phyloP scores from a whole-genome alignment of 2,113 vertebrate genomes.

The Saguinus midas region DNA sequence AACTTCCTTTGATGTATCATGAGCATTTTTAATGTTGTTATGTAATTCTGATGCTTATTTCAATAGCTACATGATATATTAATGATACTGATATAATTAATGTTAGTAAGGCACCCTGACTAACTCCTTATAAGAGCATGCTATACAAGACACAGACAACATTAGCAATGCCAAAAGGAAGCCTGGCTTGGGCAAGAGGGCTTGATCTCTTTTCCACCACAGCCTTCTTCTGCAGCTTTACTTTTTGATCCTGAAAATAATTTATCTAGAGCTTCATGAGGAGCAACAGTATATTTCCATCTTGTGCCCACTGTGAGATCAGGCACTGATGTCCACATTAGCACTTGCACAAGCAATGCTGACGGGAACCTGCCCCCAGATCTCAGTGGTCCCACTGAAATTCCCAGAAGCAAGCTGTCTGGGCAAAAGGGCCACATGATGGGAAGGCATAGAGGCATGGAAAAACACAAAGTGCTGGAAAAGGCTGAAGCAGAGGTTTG shows the following conservation, averaged over 20 bases:
- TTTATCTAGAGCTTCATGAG: neutral
- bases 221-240: neutral
- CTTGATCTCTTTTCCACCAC: neutral
- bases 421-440: neutral
- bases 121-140: neutral
- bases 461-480: neutral
- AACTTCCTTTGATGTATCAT: neutral
- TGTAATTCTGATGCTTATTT: neutral
- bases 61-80: neutral
- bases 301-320: neutral
- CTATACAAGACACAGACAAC: neutral
- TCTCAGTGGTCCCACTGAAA: neutral
- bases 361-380: neutral
- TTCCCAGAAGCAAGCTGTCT: constrained; percentile 25
- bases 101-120: too few relatives aligned
- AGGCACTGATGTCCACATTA: neutral
- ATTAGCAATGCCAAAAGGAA: neutral
- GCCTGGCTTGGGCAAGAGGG: neutral
- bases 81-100: neutral
- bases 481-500: neutral
- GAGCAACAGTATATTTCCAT: neutral
- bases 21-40: neutral
- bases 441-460: neutral
- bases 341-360: neutral
- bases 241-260: neutral